Base-by-base conservation (phyloP, 2,113 vertebrate genomes). In the Syngnathus scovelli region DNA sequence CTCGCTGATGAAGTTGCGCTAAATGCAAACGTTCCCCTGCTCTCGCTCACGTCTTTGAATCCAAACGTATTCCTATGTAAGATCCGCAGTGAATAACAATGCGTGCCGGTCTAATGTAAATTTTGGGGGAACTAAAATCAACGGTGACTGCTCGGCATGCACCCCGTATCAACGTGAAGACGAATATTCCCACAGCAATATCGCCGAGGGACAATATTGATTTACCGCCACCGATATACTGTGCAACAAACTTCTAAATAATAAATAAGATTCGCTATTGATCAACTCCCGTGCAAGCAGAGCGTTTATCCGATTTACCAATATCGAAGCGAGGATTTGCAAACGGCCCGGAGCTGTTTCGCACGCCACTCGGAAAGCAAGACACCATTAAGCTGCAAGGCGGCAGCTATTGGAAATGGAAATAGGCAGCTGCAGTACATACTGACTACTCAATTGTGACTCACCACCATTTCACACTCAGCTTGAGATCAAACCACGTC, bases 391-490 rank as follows among this genome's bases (percentile, higher is more conserved):
- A 52, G 8, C 19, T 52, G 6, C 19, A 52, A 52, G 3, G 8
- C 3, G 27, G 27, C 27, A 33, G 27, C 27, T 33, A 33, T 33
- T 33, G 27, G 27, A 54, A 38, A 73, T 54, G 27, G 11, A 54
- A 73, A 56, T 62, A 27, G 65, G 66, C 74, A 44, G 52, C 74
- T 66, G 64, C 61, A 52, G 55, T 21, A 60, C 37, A 10, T n/a
- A 12, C 16, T 6, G 11, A 7, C 70, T 59, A 61, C 49, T 68
- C 68, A 44, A 67, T 64, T 75, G 38, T 44, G 54, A 72, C 78
- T 76, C 66, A 70, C 61, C 66, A 27, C 36, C 46, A 64, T 85
- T 85, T 83, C 69, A 72, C 71, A 67, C 79, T 76, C 81, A 76
- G 77, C 56, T 64, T 33, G 27, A 33, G 27, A 33, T 33, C 27